phyloP scores from a whole-genome alignment of 2,888 invertebrate genomes.

The Aplocera efformata region DNA sequence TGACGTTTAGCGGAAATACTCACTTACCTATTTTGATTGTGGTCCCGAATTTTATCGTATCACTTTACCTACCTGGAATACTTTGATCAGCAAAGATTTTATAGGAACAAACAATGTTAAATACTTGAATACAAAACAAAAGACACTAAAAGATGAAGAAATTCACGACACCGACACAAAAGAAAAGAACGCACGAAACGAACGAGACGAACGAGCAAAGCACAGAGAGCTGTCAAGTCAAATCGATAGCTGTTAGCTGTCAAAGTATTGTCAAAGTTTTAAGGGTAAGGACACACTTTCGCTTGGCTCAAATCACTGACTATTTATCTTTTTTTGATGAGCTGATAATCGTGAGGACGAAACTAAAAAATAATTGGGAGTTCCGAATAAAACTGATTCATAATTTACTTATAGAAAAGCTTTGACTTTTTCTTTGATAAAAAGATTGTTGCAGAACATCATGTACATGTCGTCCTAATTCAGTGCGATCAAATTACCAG shows the following conservation, averaged over 20 bases:
- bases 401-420: too few species aligned
- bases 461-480: too few species aligned
- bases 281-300: too few species aligned
- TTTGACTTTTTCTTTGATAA: too few species aligned
- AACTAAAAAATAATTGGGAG: too few species aligned
- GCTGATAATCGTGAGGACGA: too few species aligned
- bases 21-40: conserved; percentile 43
- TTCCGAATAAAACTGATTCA: too few species aligned
- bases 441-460: too few species aligned
- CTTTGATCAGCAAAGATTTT: conserved; percentile 18
- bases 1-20: conserved; percentile 35
- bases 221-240: background rate
- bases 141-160: conserved; percentile 34
- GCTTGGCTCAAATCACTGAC: too few species aligned
- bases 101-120: conserved; percentile 18
- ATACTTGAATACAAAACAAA: conserved; percentile 34
- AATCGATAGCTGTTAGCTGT: conserved; percentile 9
- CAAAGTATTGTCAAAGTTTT: conserved; percentile 3
- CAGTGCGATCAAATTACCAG: too few species aligned
- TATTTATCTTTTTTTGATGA: too few species aligned
- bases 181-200: conserved; percentile 29
- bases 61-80: conserved; percentile 27
- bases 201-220: conserved; percentile 5
- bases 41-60: conserved; percentile 24
- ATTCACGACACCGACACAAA: conserved; percentile 31